These are phyloP conservation scores for Poeciliopsis turneri DNA, from an alignment of 2,797 vertebrate genomes.

Conservation along the genomic window DNA sequence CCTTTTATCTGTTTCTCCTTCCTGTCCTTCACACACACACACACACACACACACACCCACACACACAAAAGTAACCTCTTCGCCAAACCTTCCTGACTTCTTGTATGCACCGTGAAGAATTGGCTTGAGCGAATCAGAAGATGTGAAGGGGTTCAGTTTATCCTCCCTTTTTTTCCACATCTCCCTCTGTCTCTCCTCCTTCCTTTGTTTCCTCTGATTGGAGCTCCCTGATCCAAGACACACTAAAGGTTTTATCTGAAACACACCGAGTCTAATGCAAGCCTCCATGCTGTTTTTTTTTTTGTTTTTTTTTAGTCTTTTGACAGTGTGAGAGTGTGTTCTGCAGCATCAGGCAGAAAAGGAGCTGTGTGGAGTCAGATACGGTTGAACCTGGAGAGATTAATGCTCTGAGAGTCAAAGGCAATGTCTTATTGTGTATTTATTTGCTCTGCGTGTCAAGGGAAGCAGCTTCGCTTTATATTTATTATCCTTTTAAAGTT, in stretches of 20 bases:
- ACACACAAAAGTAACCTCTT: slow-evolving; percentile 9
- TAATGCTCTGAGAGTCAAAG: slow-evolving; percentile 23
- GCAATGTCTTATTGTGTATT: slow-evolving; percentile 28
- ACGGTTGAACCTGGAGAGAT: slow-evolving; percentile 9
- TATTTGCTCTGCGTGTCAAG: slow-evolving; percentile 36
- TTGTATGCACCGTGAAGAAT: slow-evolving; percentile 66
- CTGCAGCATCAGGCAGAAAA: slow-evolving; percentile 1
- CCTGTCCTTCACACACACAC: slow-evolving; percentile 33
- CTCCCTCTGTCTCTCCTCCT: slow-evolving; percentile 18
- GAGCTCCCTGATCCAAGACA: slow-evolving; percentile 48
- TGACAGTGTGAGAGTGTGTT: slow-evolving; percentile 10
- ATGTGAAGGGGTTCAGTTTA: slow-evolving; percentile 64
- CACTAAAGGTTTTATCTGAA: slow-evolving; percentile 68
- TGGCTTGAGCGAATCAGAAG: slow-evolving; percentile 69
- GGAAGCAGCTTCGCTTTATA: slow-evolving; percentile 24
- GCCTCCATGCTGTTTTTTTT: slow-evolving; percentile 44
- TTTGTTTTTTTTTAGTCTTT: slow-evolving; percentile 3
- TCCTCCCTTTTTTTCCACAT: slow-evolving; percentile 33
- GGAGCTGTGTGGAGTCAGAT: neutral
- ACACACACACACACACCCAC: neutral
- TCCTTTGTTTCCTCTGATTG: slow-evolving; percentile 47
- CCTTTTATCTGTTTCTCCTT: slow-evolving; percentile 65
- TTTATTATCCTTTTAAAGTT: slow-evolving; percentile 47
- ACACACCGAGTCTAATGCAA: slow-evolving; percentile 71
- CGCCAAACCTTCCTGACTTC: slow-evolving; percentile 53